Conservation (phyloP, 2,113 vertebrate genomes). For the Brachyhypopomus gauderio region DNA sequence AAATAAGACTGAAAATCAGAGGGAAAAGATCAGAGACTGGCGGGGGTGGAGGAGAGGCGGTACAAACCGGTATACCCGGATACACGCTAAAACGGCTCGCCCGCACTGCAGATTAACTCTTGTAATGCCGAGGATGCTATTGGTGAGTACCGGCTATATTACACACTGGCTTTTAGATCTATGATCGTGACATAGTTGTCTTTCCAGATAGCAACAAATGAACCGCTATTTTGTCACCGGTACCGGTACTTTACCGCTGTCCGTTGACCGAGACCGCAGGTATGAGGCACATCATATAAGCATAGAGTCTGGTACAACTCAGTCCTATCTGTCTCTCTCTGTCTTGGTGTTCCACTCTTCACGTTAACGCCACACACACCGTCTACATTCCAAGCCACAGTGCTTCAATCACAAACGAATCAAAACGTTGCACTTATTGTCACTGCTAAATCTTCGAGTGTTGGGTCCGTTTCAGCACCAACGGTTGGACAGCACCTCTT, state of each 20-base stretch:
- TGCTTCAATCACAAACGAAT: not conserved
- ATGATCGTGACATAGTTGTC: not conserved
- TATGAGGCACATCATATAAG: slow-evolving; percentile 47
- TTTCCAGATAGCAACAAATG: not conserved
- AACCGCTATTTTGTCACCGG: not conserved
- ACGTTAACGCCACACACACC: not conserved
- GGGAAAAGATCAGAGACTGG: slow-evolving; percentile 41
- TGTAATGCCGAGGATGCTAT: slow-evolving; percentile 65
- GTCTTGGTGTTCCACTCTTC: not conserved
- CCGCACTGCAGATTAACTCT: slow-evolving; percentile 85
- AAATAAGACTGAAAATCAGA: slow-evolving; percentile 47
- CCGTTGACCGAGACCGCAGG: slow-evolving; percentile 51
- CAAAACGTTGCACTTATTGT: not conserved
- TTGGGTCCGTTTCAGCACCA: slow-evolving; percentile 33
- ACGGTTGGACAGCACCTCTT: slow-evolving; percentile 39
- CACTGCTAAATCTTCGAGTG: not conserved
- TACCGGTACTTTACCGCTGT: slow-evolving; percentile 4
- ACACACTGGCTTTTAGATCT: slow-evolving; percentile 7
- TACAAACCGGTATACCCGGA: slow-evolving; percentile 79
- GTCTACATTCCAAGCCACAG: not conserved
- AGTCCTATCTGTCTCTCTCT: slow-evolving; percentile 31
- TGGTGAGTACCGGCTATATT: slow-evolving; percentile 65
- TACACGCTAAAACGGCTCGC: slow-evolving; percentile 77
- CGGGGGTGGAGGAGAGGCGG: slow-evolving; percentile 64
- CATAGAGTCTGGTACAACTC: slow-evolving; percentile 16